Evolutionary conservation across 1,140 invertebrate species (phyloP), one percentile per base, ranked within the genome.

Genomic region (Leptestheria dahalacensis): DNA sequence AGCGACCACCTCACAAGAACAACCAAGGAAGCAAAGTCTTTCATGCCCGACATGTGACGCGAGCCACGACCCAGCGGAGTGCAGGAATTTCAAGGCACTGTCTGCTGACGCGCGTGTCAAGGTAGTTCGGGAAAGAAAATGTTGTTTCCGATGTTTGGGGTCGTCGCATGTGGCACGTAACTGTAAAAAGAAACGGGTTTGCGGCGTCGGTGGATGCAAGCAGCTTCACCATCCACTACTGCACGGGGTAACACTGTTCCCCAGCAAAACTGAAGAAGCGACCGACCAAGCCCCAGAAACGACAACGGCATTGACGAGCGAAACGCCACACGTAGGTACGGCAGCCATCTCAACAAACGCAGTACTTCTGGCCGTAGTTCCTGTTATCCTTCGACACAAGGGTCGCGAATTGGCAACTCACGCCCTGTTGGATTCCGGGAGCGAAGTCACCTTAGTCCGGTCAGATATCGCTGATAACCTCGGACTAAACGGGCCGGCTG

Each of bases 401-500:
- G 1, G 12, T 3, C 6, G 41, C 6, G 21, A 11, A 6, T 12
- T 33, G 11, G 21, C 18, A 0, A 33, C 29, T 2, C 18, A 28
- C 41, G 54, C 54, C 54, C 21, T 57, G n/a, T 29, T 57, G 15
- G 54, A 57, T 33, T 28, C 12, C 23, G 54, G 54, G 10, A 33
- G 21, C 23, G 23, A 57, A 21, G 54, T 29, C 23, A 41, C 26
- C 15, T 6, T 57, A 2, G 10, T 57, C 15, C 12, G 15, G n/a
- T 24, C 28, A 1, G 26, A 57, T 50, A 15, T 33, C 3, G 54
- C 54, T 20, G 15, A 18, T 0, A 18, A 20, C 18, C 41, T 57
- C n/a, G 41, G 41, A 11, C 4, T 50, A 6, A 23, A 24, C n/a
- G 54, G 54, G 21, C 52, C n/a, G 3, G n/a, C 21, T 10, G n/a